phyloP scores from a whole-genome alignment of 2,888 invertebrate species.

The Kryphioiulus occultus region DNA sequence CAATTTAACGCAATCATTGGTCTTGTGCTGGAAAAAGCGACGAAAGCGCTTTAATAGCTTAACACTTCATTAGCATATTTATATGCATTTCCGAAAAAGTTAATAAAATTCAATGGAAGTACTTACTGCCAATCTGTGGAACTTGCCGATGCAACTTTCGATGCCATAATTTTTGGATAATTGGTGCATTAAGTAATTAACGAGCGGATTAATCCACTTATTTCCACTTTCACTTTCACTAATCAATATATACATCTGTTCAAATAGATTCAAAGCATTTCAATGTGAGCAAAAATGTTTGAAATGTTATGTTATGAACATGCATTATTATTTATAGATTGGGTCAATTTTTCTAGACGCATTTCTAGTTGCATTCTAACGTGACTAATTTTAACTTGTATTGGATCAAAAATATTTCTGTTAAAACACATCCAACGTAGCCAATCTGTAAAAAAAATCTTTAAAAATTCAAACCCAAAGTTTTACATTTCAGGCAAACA shows the following conservation, averaged over 20 bases:
- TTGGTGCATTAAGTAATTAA: not conserved
- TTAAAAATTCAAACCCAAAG: too few species aligned
- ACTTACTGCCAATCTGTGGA: not conserved
- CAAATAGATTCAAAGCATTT: not conserved
- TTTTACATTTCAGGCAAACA: constrained; percentile 49
- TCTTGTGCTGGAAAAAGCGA: not conserved
- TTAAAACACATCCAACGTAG: too few species aligned
- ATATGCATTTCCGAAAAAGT: constrained; percentile 4
- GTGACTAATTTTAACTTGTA: too few species aligned
- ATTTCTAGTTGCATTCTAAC: too few species aligned
- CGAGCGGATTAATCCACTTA: not conserved
- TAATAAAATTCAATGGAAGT: constrained; percentile 35
- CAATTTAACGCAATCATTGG: not conserved
- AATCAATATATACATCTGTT: too few species aligned
- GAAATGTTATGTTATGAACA: not conserved
- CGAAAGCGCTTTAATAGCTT: not conserved
- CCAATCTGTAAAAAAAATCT: too few species aligned
- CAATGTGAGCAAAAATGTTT: not conserved
- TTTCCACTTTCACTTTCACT: not conserved
- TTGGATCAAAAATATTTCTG: too few species aligned
- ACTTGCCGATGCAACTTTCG: not conserved
- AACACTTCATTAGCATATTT: constrained; percentile 33
- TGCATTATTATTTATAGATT: not conserved
- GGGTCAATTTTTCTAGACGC: too few species aligned
- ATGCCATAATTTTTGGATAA: not conserved